Evolutionary conservation across 2,113 vertebrate genomes (phyloP).

Genomic region (Actenoides hombroni): DNA sequence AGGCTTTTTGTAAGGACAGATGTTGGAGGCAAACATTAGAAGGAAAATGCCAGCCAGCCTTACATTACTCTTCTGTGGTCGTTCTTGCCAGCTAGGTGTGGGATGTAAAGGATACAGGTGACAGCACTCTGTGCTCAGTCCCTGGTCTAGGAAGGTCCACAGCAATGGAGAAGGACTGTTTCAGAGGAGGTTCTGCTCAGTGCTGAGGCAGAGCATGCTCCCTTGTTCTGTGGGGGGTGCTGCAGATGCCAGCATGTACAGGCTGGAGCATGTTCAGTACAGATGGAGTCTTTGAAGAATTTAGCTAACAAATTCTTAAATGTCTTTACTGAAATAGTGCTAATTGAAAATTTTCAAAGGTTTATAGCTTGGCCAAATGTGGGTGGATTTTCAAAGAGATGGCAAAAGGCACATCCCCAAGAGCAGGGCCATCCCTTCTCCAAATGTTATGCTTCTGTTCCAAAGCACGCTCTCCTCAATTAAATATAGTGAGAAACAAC

Average conservation of each 20-base stretch:
- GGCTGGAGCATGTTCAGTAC: slow-evolving; percentile 59
- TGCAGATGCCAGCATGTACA: slow-evolving; percentile 55
- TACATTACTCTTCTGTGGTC: neutral
- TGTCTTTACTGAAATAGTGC: slow-evolving; percentile 58
- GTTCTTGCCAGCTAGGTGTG: neutral
- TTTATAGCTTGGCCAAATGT: slow-evolving; percentile 70
- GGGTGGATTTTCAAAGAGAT: slow-evolving; percentile 67
- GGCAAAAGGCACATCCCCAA: slow-evolving; percentile 64
- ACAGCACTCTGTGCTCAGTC: neutral
- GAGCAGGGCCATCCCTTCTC: slow-evolving; percentile 61
- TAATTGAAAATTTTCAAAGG: slow-evolving; percentile 68
- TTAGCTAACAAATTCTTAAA: slow-evolving; percentile 70
- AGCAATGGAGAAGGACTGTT: neutral
- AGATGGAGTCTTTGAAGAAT: slow-evolving; percentile 68
- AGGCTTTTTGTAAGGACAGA: neutral
- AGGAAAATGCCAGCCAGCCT: neutral
- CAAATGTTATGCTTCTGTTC: slow-evolving; percentile 65
- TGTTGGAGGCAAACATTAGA: neutral
- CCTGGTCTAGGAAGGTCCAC: neutral
- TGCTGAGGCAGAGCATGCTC: neutral
- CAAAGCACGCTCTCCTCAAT: slow-evolving; percentile 42
- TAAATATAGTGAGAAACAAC: slow-evolving; percentile 53
- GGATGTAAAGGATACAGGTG: neutral
- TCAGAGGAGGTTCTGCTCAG: neutral
- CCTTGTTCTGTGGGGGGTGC: neutral